phyloP scores from a whole-genome alignment of 2,797 vertebrate genomes.

The Spinus olivaceus region DNA sequence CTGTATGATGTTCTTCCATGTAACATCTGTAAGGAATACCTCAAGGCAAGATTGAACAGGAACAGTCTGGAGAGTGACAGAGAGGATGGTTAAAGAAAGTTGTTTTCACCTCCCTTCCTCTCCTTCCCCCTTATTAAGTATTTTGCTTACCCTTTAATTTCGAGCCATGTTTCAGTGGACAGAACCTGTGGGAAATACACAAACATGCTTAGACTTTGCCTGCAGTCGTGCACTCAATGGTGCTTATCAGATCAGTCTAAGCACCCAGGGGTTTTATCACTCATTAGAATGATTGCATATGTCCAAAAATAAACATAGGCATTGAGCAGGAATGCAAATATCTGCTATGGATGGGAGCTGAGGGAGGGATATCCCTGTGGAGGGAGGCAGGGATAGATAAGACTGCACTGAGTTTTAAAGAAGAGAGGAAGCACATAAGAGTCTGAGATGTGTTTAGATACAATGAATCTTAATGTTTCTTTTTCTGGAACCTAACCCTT shows the following conservation, averaged over 20 bases:
- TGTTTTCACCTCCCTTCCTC: not conserved
- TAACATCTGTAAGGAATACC: not conserved
- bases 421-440: not conserved
- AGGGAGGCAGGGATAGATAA: not conserved
- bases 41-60: not conserved
- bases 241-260: not conserved
- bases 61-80: not conserved
- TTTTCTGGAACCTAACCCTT: not conserved
- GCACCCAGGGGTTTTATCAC: not conserved
- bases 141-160: not conserved
- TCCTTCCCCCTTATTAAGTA: not conserved
- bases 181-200: not conserved
- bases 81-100: not conserved
- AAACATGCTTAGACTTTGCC: not conserved
- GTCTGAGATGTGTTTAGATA: not conserved
- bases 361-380: not conserved
- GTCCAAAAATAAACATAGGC: not conserved
- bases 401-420: not conserved
- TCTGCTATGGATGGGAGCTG: not conserved
- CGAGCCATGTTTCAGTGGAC: not conserved
- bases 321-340: not conserved
- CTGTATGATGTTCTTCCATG: not conserved
- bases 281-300: not conserved
- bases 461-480: not conserved
- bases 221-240: not conserved